Evolutionary conservation across 2,888 invertebrate species (phyloP), one percentile per base, ranked within the genome.

Genomic region (Belgica antarctica): DNA sequence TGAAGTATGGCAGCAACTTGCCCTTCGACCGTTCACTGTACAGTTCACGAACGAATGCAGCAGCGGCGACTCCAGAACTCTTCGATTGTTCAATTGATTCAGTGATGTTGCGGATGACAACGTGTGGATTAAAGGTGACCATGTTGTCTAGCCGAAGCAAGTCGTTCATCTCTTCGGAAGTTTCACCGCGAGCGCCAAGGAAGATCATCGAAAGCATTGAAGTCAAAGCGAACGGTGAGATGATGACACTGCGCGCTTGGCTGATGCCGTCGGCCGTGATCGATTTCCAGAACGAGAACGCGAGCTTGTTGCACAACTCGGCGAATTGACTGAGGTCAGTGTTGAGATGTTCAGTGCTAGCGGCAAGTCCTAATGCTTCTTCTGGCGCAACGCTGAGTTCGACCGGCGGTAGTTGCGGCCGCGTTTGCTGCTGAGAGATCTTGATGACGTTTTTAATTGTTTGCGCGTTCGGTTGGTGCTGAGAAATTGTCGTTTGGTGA

Each of bases 161-260:
- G 75, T 92, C 92, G 76, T 94, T 93, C 89, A 94, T 92, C 82
- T 93, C 92, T 0, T 90, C 92, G 0, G 94, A 93, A 0, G 94
- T 94, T 1, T 90, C 86, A 1, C 93, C 93, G 73, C 90, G 84
- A 0, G 94, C 92, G 0, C 93, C 93, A 74, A 94, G 83, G 77
- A 93, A 94, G 71, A 94, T 88, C 93, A 94, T 93, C 0, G 92
- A 91, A n/a, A 94, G 78, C 80, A 92, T 85, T 0, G 93, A 92
- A 1, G 90, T 90, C 70, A 91, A 84, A 0, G 92, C 91, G 75
- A 92, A 94, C 0, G 93, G 93, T 0, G 92, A 92, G 17, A 93
- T 79, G 8, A 92, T 87, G 73, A 93, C 83, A 74, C 92, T 92
- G 75, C 92, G 82, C 3, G 87, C 87, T 12, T 86, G 84, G 74